These are phyloP conservation scores for Leptopterna dolabrata DNA, from an alignment of 2,888 invertebrate species.

Conservation along the genomic window DNA sequence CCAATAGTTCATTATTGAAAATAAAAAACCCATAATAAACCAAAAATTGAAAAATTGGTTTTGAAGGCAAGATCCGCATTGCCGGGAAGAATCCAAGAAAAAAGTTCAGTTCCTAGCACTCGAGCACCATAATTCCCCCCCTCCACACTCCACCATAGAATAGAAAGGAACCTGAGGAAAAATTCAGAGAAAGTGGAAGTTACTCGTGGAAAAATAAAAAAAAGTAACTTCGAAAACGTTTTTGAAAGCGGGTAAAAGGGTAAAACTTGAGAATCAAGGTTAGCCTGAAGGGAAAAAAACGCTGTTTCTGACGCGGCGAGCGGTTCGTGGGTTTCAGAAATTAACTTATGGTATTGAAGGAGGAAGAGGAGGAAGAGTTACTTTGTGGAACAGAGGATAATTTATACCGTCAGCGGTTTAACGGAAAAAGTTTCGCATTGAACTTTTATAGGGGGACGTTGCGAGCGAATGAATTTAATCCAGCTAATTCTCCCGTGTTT, in stretches of 20 bases:
- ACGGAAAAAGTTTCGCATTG: background rate
- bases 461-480: background rate
- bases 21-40: too few species aligned
- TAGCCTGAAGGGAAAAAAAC: background rate
- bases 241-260: background rate
- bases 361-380: background rate
- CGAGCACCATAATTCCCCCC: background rate
- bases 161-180: background rate
- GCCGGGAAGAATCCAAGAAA: background rate
- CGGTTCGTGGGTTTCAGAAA: background rate
- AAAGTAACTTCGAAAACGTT: slow-evolving; percentile 3
- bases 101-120: background rate
- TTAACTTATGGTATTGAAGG: background rate
- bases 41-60: too few species aligned
- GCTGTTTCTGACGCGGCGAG: background rate
- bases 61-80: background rate
- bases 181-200: background rate
- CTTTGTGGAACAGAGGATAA: background rate
- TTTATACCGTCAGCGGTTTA: background rate
- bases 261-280: background rate
- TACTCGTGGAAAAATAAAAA: background rate
- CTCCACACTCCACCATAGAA: background rate
- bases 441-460: background rate
- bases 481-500: background rate
- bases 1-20: too few species aligned